Evolutionary conservation across 2,888 invertebrate species (phyloP), one percentile per base, ranked within the genome.

Genomic region (Ptilodon capucinus): DNA sequence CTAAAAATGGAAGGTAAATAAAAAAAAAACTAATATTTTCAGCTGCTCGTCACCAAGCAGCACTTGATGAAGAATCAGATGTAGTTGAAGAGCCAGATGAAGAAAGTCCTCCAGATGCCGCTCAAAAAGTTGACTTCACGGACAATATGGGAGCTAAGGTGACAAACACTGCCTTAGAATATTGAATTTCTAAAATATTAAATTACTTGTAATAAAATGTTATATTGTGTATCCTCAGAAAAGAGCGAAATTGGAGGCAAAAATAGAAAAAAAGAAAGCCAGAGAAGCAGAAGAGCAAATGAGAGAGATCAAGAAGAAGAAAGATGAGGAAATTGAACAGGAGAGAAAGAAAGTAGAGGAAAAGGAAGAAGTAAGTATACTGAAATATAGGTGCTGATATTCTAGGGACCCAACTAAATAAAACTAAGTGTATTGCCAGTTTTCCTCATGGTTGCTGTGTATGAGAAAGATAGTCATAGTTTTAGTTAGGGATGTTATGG

Each of bases 161-260:
- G 67, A 44, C 30, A 48, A 18, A 28, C n/a, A n/a, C 28, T 28
- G 28, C n/a, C n/a, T 2, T 28, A 6, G 9, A 25, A 9, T 28
- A n/a, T n/a, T n/a, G n/a, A n/a, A n/a, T 28, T 28, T 2, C 11
- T n/a, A 8, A 0, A 28, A 28, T 28, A 28, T n/a, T 1, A 2
- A 32, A 8, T 2, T 23, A 23, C 8, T 23, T 23, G 23, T 23
- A 32, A 14, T 3, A 11, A 32, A 35, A 2, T 16, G 2, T 23
- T 36, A 5, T 25, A 43, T 44, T 23, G n/a, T n/a, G n/a, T 39
- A 25, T 51, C 62, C 52, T 39, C 60, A 99, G 86, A 99, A 99
- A 87, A 91, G 96, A 23, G 97, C 97, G 0, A 99, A 99, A 81
- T 81, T 99, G 35, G 98, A 98, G 88, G 97, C 97, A 0, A 99